These are phyloP conservation scores for Eupithecia subumbrata DNA, from an alignment of 2,888 invertebrate genomes.

Conservation along the genomic window DNA sequence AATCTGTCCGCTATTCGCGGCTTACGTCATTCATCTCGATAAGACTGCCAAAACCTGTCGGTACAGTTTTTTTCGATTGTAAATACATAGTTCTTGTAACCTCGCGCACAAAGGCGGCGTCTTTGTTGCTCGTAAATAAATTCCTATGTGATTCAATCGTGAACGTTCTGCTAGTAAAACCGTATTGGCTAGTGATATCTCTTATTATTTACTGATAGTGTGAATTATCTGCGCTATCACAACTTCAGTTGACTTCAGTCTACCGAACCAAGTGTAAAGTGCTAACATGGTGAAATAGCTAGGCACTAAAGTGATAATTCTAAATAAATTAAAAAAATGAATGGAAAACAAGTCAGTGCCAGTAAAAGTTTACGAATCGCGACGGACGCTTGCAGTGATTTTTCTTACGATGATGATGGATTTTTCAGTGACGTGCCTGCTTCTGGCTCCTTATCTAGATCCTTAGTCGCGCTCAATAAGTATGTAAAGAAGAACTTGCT, in stretches of 20 bases:
- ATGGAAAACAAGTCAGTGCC: conserved; percentile 46
- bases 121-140: conserved; percentile 54
- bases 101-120: conserved; percentile 63
- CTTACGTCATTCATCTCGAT: conserved; percentile 72
- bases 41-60: conserved; percentile 70
- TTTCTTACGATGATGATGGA: conserved; percentile 67
- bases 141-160: conserved; percentile 44
- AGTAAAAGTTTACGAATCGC: conserved; percentile 39
- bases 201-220: conserved; percentile 61
- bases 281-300: conserved; percentile 50
- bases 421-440: conserved; percentile 72
- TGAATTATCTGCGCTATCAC: conserved; percentile 59
- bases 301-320: conserved; percentile 31
- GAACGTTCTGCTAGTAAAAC: conserved; percentile 44
- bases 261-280: conserved; percentile 53
- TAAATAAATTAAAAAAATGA: conserved; percentile 65
- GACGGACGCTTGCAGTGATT: conserved; percentile 45
- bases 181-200: conserved; percentile 66
- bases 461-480: conserved; percentile 73
- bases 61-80: conserved; percentile 74
- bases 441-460: conserved; percentile 71
- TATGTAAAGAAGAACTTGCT: conserved; percentile 77
- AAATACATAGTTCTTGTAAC: conserved; percentile 67
- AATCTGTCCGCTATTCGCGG: conserved; percentile 57
- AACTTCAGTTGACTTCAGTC: conserved; percentile 59